Percentiles rank a stretch among this genome's conserved stretches.
Conservation (phyloP, 2,888 invertebrate genomes). For the Notodonta ziczac region DNA sequence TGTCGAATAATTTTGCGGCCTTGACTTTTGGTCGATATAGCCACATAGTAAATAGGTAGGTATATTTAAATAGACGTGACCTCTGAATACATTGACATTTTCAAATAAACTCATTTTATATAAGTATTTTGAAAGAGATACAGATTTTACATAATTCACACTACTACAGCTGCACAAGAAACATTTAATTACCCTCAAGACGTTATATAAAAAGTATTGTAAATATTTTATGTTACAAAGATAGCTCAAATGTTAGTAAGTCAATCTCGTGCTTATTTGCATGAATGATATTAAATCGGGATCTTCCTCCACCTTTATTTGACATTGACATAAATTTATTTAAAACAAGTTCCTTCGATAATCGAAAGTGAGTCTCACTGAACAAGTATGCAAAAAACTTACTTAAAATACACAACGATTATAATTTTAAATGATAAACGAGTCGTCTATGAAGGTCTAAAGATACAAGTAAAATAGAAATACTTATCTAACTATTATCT, state of each 20-base stretch:
- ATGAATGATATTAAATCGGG: conserved; percentile 33
- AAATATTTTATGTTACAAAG: conserved; percentile 3
- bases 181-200: conserved; percentile 11
- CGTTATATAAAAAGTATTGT: conserved; percentile 2
- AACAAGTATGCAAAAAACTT: conserved; percentile 52
- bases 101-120: conserved; percentile 40
- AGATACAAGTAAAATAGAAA: conserved; percentile 16
- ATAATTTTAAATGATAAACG: conserved; percentile 20
- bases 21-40: conserved; percentile 59
- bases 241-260: conserved; percentile 18
- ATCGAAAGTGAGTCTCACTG: conserved; percentile 64
- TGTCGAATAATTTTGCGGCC: conserved; percentile 40
- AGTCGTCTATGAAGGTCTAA: conserved; percentile 23
- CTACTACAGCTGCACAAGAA: conserved; percentile 12
- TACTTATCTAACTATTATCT: conserved; percentile 8
- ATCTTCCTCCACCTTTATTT: conserved; percentile 65
- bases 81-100: conserved; percentile 66
- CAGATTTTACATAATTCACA: conserved; percentile 35
- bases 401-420: conserved; percentile 30
- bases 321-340: conserved; percentile 74
- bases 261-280: conserved; percentile 20
- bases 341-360: conserved; percentile 63
- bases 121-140: conserved; percentile 48
- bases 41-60: conserved; percentile 39
- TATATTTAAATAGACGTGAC: conserved; percentile 48